Evolutionary conservation across 2,888 invertebrate species (phyloP).

Genomic region (Drosophila kuntzei): DNA sequence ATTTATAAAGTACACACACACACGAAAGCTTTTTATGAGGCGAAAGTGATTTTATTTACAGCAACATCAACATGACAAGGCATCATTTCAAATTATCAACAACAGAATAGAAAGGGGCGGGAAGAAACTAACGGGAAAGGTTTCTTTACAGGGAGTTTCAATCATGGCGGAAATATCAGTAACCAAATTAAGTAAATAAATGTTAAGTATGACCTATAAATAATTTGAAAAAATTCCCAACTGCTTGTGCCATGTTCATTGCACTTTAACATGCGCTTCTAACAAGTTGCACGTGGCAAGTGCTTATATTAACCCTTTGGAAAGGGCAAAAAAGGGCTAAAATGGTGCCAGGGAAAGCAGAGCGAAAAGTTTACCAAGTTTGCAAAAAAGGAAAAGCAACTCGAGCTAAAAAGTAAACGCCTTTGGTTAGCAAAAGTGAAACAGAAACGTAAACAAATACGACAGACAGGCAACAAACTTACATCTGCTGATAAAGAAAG

Average conservation of each 20-base stretch:
- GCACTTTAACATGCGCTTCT: constrained; percentile 30
- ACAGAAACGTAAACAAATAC: constrained; percentile 77
- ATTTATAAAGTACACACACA: constrained; percentile 35
- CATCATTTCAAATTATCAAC: constrained; percentile 44
- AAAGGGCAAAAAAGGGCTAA: constrained; percentile 34
- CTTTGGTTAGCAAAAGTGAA: constrained; percentile 75
- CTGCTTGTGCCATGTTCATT: constrained; percentile 12
- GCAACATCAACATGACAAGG: constrained; percentile 35
- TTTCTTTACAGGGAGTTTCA: neutral
- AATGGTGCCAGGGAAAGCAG: constrained; percentile 62
- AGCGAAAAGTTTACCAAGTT: constrained; percentile 42
- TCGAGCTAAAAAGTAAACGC: constrained; percentile 61
- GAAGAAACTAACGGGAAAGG: constrained; percentile 8
- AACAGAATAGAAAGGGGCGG: constrained; percentile 5
- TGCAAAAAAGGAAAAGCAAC: constrained; percentile 39
- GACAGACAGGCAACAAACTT: constrained; percentile 62
- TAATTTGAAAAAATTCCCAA: neutral
- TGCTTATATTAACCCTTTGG: constrained; percentile 21
- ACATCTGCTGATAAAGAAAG: constrained; percentile 82
- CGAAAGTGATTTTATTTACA: constrained; percentile 72
- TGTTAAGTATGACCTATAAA: constrained; percentile 15
- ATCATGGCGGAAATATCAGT: neutral
- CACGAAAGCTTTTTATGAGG: constrained; percentile 25
- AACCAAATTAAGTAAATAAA: constrained; percentile 7
- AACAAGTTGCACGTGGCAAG: neutral